A percentile compares a stretch with the other conserved stretches of the same genome.
phyloP scores from a whole-genome alignment of 2,797 vertebrate genomes.

The Esox masquinongy region DNA sequence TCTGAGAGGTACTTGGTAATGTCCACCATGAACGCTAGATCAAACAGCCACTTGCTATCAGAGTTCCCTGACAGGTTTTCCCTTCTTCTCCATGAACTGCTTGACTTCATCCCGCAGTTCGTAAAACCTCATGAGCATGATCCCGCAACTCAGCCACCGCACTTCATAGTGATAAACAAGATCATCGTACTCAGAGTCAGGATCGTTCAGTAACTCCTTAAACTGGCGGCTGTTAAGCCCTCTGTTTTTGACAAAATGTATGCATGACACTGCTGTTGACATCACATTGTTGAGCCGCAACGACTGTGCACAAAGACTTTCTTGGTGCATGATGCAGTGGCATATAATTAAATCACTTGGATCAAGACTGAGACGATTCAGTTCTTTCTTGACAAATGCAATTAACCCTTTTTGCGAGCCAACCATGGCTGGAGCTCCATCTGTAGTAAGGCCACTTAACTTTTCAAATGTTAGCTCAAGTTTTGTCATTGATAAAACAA shows the following conservation, averaged over 20 bases:
- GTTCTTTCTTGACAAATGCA: slow-evolving; percentile 41
- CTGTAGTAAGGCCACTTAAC: slow-evolving; percentile 32
- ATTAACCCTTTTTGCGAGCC: slow-evolving; percentile 26
- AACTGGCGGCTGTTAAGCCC: slow-evolving; percentile 25
- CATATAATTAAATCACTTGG: slow-evolving; percentile 42
- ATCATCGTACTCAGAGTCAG: slow-evolving; percentile 15
- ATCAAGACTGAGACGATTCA: slow-evolving; percentile 32
- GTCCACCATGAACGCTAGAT: slow-evolving; percentile 39
- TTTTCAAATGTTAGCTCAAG: slow-evolving; percentile 39
- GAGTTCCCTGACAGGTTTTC: slow-evolving; percentile 21
- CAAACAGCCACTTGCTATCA: slow-evolving; percentile 32
- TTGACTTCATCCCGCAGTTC: slow-evolving; percentile 14
- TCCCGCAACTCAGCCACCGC: slow-evolving; percentile 5
- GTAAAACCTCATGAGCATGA: slow-evolving; percentile 23
- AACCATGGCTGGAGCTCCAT: slow-evolving; percentile 40
- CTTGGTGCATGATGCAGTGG: slow-evolving; percentile 42
- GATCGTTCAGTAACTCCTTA: slow-evolving; percentile 11
- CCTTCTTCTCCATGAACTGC: slow-evolving; percentile 39
- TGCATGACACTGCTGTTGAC: slow-evolving; percentile 21
- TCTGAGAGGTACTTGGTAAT: slow-evolving; percentile 33
- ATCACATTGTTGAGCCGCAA: slow-evolving; percentile 29
- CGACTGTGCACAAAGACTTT: slow-evolving; percentile 36
- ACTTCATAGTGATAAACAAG: slow-evolving; percentile 25
- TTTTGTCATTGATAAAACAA: slow-evolving; percentile 20
- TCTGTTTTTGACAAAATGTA: slow-evolving; percentile 24